Evolutionary conservation across 2,113 vertebrate genomes (phyloP).

Genomic region (Mystacornis crossleyi): DNA sequence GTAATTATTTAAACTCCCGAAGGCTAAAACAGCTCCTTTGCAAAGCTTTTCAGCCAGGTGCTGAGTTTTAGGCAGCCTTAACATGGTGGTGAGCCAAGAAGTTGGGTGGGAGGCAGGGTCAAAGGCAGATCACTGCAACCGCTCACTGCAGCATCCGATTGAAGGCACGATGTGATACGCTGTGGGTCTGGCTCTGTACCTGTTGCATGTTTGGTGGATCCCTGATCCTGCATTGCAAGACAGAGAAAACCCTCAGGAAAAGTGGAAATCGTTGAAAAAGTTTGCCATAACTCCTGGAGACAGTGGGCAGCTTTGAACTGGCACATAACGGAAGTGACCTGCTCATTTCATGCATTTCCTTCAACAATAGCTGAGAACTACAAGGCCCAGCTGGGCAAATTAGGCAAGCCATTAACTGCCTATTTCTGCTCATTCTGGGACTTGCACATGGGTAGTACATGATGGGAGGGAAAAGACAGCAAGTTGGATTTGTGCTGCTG

Average conservation of each 20-base stretch:
- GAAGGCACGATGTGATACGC: background rate
- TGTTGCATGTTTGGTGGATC: background rate
- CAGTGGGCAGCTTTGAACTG: background rate
- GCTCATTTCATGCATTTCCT: background rate
- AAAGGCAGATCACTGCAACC: background rate
- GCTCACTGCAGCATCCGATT: accelerated
- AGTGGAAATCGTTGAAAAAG: background rate
- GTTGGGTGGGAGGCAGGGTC: background rate
- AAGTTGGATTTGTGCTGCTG: background rate
- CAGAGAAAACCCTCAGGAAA: background rate
- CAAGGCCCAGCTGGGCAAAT: background rate
- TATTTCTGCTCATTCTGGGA: background rate
- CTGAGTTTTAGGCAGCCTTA: background rate
- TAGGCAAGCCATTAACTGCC: background rate
- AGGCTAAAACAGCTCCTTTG: background rate
- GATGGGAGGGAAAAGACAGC: background rate
- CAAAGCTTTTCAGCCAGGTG: background rate
- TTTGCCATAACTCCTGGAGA: background rate
- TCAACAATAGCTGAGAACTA: background rate
- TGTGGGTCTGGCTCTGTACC: background rate
- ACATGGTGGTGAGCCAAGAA: background rate
- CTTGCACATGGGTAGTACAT: background rate
- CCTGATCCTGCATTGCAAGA: background rate
- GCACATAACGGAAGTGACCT: background rate
- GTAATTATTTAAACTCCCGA: background rate